phyloP scores from a whole-genome alignment of 2,113 vertebrate species.

The Corynorhinus townsendii region DNA sequence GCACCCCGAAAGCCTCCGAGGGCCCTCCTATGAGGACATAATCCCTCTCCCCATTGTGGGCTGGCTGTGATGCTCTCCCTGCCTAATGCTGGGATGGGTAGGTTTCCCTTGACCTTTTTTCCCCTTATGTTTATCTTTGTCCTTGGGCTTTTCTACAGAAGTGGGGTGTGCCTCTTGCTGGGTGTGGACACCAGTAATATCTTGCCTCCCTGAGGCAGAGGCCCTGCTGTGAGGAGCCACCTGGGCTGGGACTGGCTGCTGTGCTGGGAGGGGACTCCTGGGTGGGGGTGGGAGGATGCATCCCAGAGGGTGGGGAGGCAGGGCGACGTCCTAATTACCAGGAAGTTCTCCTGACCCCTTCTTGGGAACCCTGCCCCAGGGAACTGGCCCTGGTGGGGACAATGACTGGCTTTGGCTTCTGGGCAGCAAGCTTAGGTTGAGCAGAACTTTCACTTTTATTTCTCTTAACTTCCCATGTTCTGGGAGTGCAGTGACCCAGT shows the following conservation, averaged over 20 bases:
- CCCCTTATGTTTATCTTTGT: neutral
- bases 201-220: neutral
- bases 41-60: neutral
- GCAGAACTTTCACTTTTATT: conserved; percentile 55
- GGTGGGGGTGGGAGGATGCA: neutral
- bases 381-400: neutral
- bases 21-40: neutral
- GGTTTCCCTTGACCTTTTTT: neutral
- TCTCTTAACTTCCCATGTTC: neutral
- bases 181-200: conserved; percentile 38
- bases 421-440: neutral
- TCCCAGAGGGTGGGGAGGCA: neutral
- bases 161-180: neutral
- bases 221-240: neutral
- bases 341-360: neutral
- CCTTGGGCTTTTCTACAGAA: neutral
- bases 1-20: neutral
- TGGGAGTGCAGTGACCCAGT: conserved; percentile 43
- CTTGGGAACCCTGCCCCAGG: neutral
- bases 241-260: neutral
- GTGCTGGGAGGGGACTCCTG: neutral
- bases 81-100: neutral
- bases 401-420: neutral
- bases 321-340: neutral
- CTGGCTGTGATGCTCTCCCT: neutral